phyloP scores from a whole-genome alignment of 2,888 invertebrate species.

The Carpatolechia fugitivella region DNA sequence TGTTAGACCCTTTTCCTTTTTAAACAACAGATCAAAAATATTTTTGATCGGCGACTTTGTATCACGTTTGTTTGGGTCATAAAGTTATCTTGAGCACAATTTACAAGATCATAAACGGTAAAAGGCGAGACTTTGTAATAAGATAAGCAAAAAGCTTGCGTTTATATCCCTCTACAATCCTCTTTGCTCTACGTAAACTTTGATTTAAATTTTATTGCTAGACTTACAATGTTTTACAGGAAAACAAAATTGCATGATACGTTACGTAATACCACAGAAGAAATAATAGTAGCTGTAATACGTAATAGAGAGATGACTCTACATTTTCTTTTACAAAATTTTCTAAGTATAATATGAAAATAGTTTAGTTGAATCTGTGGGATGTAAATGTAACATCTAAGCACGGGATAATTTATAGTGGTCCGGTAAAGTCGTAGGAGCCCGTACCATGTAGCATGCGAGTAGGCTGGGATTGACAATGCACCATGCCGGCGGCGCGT shows the following conservation, averaged over 20 bases:
- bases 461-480: constrained; percentile 34
- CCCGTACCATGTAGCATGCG: background rate
- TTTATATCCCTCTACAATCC: background rate
- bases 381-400: constrained; percentile 10
- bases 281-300: no score
- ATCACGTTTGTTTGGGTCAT: background rate
- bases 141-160: background rate
- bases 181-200: background rate
- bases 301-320: no score
- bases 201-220: background rate
- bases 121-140: constrained; percentile 1
- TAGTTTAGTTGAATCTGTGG: no score
- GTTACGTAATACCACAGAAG: background rate
- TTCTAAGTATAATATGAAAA: no score
- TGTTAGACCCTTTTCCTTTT: constrained; percentile 37
- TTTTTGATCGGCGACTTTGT: background rate
- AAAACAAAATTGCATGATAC: no score
- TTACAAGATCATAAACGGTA: constrained; percentile 3
- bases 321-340: no score
- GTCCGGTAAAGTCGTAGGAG: constrained; percentile 1
- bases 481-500: constrained; percentile 33
- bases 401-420: constrained; percentile 2
- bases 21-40: background rate
- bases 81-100: constrained; percentile 1
- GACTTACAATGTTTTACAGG: no score